Conservation (phyloP, 2,888 invertebrate genomes). For the Drosophila paucipuncta region DNA sequence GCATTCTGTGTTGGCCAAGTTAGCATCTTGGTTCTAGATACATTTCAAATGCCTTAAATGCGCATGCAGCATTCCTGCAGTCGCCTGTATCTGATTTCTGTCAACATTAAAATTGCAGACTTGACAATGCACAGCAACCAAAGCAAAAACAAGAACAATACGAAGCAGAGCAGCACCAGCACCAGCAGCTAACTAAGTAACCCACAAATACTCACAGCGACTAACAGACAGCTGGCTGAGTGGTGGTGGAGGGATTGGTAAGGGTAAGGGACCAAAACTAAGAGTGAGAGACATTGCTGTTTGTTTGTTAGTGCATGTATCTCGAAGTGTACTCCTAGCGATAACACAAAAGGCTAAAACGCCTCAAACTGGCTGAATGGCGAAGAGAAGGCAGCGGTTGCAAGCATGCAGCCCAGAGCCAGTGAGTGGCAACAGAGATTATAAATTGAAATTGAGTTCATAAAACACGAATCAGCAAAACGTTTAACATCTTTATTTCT, state of each 20-base stretch:
- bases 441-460: conserved; percentile 84
- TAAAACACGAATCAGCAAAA: conserved; percentile 84
- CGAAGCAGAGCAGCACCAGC: conserved; percentile 14
- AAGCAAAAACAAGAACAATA: conserved; percentile 20
- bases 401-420: conserved; percentile 34
- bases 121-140: conserved; percentile 69
- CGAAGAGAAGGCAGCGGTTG: conserved; percentile 8
- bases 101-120: conserved; percentile 82
- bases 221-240: conserved; percentile 53
- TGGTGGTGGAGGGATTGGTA: background rate
- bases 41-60: conserved; percentile 79
- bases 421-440: conserved; percentile 82
- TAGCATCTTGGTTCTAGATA: conserved; percentile 53
- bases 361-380: conserved; percentile 59
- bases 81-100: conserved; percentile 79
- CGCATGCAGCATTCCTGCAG: conserved; percentile 77
- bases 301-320: conserved; percentile 62
- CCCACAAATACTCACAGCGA: conserved; percentile 67
- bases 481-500: conserved; percentile 83
- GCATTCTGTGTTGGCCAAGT: conserved; percentile 26
- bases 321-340: conserved; percentile 71
- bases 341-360: conserved; percentile 80
- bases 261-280: conserved; percentile 12
- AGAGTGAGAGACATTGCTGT: conserved; percentile 25
- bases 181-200: conserved; percentile 72